phyloP scores from a whole-genome alignment of 2,797 vertebrate genomes.

The Poecile montanus region DNA sequence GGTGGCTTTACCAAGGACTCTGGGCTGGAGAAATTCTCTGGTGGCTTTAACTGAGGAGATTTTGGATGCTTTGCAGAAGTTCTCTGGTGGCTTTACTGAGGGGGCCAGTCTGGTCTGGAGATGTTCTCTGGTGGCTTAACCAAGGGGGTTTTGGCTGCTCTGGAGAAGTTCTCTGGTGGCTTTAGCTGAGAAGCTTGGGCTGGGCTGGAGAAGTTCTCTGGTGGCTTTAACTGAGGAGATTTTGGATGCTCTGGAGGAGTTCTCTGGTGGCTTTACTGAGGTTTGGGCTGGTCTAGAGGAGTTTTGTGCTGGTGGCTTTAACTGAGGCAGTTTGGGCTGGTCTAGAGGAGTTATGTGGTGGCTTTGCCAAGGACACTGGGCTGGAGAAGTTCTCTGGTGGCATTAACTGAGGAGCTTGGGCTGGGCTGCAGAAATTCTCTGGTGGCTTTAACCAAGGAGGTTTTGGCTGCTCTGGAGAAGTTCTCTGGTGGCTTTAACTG shows the following conservation, averaged over 20 bases:
- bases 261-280: not conserved
- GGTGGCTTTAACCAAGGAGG: not conserved
- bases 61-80: too few species aligned
- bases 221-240: not conserved
- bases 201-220: not conserved
- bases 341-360: not conserved
- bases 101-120: too few species aligned
- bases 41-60: not conserved
- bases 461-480: accelerated
- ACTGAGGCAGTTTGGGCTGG: too few species aligned
- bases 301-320: not conserved
- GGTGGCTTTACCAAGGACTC: not conserved
- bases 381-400: not conserved
- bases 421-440: accelerated
- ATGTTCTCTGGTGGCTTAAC: too few species aligned
- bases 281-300: too few species aligned
- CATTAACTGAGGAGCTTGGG: too few species aligned
- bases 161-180: not conserved
- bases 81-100: too few species aligned
- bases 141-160: too few species aligned
- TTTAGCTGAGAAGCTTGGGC: not conserved
- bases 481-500: not conserved
- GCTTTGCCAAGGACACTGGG: not conserved
- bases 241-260: not conserved
- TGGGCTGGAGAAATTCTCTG: not conserved